phyloP scores from a whole-genome alignment of 2,113 vertebrate species.

The Datnioides undecimradiatus region DNA sequence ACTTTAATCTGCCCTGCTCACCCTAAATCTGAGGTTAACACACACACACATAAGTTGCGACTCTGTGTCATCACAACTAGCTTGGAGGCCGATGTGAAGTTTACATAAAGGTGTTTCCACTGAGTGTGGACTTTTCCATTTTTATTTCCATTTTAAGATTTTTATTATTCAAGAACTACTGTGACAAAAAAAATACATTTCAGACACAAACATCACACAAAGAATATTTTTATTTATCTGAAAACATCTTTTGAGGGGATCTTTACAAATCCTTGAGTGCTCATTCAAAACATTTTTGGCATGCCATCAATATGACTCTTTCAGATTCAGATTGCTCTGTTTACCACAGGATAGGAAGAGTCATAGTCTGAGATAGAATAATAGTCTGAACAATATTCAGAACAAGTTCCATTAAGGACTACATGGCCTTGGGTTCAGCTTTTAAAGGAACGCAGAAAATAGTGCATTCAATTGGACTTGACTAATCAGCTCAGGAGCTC shows the following conservation, averaged over 20 bases:
- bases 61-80: no score
- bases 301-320: background rate
- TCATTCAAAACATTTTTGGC: background rate
- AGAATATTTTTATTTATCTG: background rate
- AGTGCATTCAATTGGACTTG: slow-evolving; percentile 12
- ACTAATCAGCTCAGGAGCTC: slow-evolving; percentile 37
- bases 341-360: background rate
- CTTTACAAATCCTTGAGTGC: background rate
- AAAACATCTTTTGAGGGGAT: background rate
- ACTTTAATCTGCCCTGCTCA: no score
- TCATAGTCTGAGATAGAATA: no score
- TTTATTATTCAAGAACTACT: no score
- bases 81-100: no score
- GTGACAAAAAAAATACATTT: background rate
- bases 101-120: no score
- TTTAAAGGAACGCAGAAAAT: slow-evolving; percentile 18
- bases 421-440: slow-evolving; percentile 1
- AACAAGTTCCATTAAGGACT: slow-evolving; percentile 16
- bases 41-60: no score
- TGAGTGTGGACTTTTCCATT: no score
- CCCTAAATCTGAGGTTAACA: no score
- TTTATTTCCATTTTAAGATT: no score
- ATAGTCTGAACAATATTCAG: background rate
- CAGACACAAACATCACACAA: background rate
- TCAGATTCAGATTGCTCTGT: background rate